A percentile compares a stretch with the other conserved stretches of the same genome.
phyloP scores from a whole-genome alignment of 2,113 vertebrate species.

The Scytalopus superciliaris region DNA sequence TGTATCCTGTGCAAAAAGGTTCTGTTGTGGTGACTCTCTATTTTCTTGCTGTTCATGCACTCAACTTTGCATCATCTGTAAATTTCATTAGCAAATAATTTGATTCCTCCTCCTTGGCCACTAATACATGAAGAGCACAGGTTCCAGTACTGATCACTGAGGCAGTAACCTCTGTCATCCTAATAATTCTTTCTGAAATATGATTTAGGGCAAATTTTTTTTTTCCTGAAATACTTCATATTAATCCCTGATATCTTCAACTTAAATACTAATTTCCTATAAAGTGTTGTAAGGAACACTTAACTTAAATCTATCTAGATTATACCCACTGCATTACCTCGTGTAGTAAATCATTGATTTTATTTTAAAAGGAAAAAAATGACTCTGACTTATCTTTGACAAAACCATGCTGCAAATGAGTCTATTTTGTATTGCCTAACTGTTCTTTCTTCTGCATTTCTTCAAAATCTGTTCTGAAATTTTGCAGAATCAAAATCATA shows the following conservation, averaged over 20 bases:
- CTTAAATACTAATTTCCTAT: background rate
- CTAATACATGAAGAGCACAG: background rate
- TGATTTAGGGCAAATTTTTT: background rate
- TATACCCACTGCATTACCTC: background rate
- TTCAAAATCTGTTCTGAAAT: background rate
- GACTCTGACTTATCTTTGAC: background rate
- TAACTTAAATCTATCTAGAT: background rate
- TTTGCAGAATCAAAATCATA: background rate
- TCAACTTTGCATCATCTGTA: background rate
- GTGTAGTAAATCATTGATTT: background rate
- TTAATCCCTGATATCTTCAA: background rate
- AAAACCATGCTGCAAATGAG: background rate
- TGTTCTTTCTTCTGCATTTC: background rate
- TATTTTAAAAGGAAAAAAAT: background rate
- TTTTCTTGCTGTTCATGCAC: background rate
- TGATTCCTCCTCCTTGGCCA: background rate
- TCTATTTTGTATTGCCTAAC: background rate
- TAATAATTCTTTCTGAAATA: background rate
- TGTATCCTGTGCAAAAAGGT: background rate
- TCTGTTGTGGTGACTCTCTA: background rate
- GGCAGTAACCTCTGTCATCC: background rate
- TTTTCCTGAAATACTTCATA: background rate
- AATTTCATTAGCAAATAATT: background rate
- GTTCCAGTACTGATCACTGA: background rate
- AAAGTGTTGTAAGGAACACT: background rate